Conservation (phyloP, 1,140 invertebrate genomes). For the Anastrepha obliqua region DNA sequence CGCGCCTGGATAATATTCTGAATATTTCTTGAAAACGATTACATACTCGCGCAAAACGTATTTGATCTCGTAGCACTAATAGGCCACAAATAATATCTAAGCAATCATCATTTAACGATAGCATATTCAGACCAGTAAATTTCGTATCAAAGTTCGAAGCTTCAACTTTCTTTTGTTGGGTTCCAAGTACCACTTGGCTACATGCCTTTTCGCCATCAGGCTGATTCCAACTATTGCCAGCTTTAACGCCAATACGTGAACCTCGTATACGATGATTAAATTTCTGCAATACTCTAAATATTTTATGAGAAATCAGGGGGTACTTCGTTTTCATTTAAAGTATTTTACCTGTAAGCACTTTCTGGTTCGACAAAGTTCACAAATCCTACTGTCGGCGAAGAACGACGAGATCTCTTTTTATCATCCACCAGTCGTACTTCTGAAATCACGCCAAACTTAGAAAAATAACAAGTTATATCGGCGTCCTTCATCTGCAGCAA, state of each 20-base stretch:
- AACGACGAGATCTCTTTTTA: background rate
- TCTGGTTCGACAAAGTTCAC: slow-evolving; percentile 57
- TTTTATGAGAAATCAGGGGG: background rate
- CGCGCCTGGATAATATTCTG: slow-evolving; percentile 5
- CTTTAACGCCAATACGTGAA: slow-evolving; percentile 58
- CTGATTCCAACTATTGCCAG: slow-evolving; percentile 67
- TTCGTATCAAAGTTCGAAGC: background rate
- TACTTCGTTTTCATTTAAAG: background rate
- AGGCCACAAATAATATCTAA: slow-evolving; percentile 41
- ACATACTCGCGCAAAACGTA: slow-evolving; percentile 49
- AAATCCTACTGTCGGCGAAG: slow-evolving; percentile 56
- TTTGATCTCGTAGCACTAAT: background rate
- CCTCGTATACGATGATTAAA: background rate
- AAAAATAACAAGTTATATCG: slow-evolving; percentile 55
- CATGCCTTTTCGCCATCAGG: slow-evolving; percentile 58
- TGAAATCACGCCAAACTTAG: slow-evolving; percentile 59
- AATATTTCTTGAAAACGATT: slow-evolving; percentile 46
- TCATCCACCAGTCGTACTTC: slow-evolving; percentile 51
- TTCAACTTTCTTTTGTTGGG: background rate
- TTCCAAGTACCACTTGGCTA: no score
- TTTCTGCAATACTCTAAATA: background rate
- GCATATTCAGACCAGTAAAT: slow-evolving; percentile 54
- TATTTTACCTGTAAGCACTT: slow-evolving; percentile 62
- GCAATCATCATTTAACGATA: slow-evolving; percentile 54
- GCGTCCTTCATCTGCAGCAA: background rate